Percentiles rank a stretch among this genome's conserved stretches.
These are phyloP conservation scores for Tryphoninae sp. DNA, from an alignment of 2,888 invertebrate genomes.

Conservation along the genomic window DNA sequence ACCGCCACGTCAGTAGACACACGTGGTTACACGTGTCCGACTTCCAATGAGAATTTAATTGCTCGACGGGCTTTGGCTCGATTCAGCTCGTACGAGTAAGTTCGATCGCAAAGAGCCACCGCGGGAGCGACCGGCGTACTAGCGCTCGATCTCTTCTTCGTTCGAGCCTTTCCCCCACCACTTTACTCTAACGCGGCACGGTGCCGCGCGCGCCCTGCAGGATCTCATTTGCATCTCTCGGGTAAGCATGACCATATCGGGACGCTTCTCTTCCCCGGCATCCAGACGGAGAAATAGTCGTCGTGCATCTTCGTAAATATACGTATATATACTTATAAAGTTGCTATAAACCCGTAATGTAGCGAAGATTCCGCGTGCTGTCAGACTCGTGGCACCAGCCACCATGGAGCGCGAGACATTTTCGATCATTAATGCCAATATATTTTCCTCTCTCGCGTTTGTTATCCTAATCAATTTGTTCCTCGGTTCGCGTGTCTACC, in stretches of 20 bases:
- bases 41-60: conserved; percentile 77
- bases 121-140: conserved; percentile 37
- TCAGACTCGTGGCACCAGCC: conserved; percentile 30
- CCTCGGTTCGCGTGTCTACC: background rate
- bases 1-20: conserved; percentile 74
- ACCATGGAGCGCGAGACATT: conserved; percentile 43
- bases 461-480: conserved; percentile 44
- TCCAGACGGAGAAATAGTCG: conserved; percentile 32
- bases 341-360: conserved; percentile 38
- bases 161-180: conserved; percentile 4
- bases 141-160: conserved; percentile 9
- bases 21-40: conserved; percentile 77
- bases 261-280: conserved; percentile 67
- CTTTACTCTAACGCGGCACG: conserved; percentile 41
- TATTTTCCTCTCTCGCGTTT: conserved; percentile 33
- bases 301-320: background rate
- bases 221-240: conserved; percentile 73
- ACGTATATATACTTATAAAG: conserved; percentile 17
- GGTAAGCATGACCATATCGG: conserved; percentile 74
- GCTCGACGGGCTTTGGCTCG: conserved; percentile 67
- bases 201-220: conserved; percentile 50
- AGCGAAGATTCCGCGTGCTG: conserved; percentile 41
- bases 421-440: conserved; percentile 55
- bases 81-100: conserved; percentile 45
- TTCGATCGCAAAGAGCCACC: conserved; percentile 41